Percentiles rank a stretch among this genome's conserved stretches.
phyloP scores from a whole-genome alignment of 2,888 invertebrate genomes.

The Melolontha melolontha region DNA sequence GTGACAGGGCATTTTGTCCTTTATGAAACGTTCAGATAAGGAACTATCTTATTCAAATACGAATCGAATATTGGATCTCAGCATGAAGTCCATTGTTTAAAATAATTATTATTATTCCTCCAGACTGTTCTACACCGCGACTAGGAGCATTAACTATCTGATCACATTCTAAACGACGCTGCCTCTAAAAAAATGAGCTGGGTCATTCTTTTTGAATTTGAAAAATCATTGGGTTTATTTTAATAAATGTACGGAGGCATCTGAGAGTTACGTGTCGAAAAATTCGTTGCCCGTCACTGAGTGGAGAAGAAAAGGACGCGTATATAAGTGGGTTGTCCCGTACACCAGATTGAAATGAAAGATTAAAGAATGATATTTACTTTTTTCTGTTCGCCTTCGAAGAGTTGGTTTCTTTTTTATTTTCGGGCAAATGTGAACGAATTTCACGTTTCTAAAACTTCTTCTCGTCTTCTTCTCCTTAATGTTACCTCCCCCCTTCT shows the following conservation, averaged over 20 bases:
- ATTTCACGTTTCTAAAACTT: conserved; percentile 42
- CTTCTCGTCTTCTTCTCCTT: conserved; percentile 8
- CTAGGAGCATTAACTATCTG: conserved; percentile 8
- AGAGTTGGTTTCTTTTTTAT: conserved; percentile 11
- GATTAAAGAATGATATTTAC: conserved; percentile 53
- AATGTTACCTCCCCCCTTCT: not conserved
- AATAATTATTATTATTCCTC: conserved; percentile 64
- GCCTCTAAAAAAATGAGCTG: conserved; percentile 63
- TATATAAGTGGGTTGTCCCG: conserved; percentile 16
- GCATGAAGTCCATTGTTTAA: conserved; percentile 65
- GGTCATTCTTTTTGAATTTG: conserved; percentile 66
- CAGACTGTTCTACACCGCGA: conserved; percentile 53
- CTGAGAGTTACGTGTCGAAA: not conserved
- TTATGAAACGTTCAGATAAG: conserved; percentile 5
- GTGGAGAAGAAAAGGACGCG: conserved; percentile 36
- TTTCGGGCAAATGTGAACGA: conserved; percentile 30
- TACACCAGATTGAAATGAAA: conserved; percentile 37
- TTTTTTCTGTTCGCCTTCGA: conserved; percentile 47
- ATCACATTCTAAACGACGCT: conserved; percentile 56
- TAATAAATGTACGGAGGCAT: conserved; percentile 23
- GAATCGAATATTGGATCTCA: conserved; percentile 53
- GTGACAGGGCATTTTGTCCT: conserved; percentile 22
- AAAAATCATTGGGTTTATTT: conserved; percentile 61
- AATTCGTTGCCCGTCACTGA: not conserved
- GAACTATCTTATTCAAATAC: conserved; percentile 46